Base-by-base conservation (phyloP, 2,113 vertebrate genomes). In the Cavia aperea region DNA sequence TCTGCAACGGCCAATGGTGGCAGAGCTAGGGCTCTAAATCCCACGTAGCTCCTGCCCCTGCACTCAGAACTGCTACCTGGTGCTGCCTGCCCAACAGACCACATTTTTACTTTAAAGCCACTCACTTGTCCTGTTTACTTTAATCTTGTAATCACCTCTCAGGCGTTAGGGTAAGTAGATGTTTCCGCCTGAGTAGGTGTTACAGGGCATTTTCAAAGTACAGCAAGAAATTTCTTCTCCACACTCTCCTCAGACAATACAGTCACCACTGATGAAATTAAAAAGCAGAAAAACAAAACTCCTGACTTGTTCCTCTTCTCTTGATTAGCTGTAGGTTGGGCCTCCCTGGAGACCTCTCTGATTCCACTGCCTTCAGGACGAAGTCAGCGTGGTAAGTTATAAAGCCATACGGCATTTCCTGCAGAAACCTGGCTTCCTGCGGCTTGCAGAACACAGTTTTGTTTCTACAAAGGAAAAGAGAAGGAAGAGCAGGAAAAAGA, bases 391-490 rank as follows among this genome's bases (percentile, higher is more conserved):
- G 79, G 89, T 23, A 78, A 82, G 70, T 88, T 95, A 93, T 88
- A 93, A 94, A 96, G 94, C 77, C 58, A 33, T 19, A 46, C 23
- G 49, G 62, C 9, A 29, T 49, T 85, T 94, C 65, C 88, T 83
- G 36, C 87, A 95, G 70, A 95, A 92, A 70, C 56, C 72, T 89
- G 89, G 82, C 43, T 73, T 89, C 92, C 91, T 79, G 65, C 51
- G 2, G 92, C 85, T 96, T 56, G 24, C 36, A 88, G 85, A 95
- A 24, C 68, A 84, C 51, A 84, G 54, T 68, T 96, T 72, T 87
- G 62, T 81, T 89, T 96, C 91, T 95, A 92, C 93, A 96, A 94
- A 96, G 84, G 68, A 89, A 91, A 78, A 90, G 89, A 24, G 3
- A 18, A 73, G 26, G 13, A 90, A 73, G 24, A 77, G 70, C 43